phyloP scores from a whole-genome alignment of 2,888 invertebrate genomes.

The Achlya flavicornis region DNA sequence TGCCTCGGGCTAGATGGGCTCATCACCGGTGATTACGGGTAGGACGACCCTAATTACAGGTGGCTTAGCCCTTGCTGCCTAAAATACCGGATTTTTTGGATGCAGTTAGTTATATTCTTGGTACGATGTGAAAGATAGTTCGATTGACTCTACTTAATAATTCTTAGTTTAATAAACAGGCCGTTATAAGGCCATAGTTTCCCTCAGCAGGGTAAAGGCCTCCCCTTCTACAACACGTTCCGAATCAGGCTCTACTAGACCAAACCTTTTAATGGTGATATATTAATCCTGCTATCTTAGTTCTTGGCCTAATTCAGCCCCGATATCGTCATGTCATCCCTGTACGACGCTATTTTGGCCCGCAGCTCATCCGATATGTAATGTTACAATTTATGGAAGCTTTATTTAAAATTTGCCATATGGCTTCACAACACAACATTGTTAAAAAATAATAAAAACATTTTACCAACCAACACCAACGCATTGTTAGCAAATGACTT shows the following conservation, averaged over 20 bases:
- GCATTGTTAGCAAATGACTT: constrained; percentile 18
- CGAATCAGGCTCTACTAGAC: too few relatives aligned
- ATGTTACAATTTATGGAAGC: background rate
- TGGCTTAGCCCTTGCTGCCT: constrained; percentile 40
- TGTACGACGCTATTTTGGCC: too few relatives aligned
- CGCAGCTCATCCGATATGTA: too few relatives aligned
- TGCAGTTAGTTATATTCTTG: background rate
- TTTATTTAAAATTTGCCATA: constrained; percentile 1
- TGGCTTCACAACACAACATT: background rate
- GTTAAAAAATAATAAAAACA: background rate
- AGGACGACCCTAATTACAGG: constrained; percentile 47
- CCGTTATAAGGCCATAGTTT: background rate
- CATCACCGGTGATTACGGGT: constrained; percentile 27
- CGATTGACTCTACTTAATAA: background rate
- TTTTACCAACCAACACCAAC: background rate
- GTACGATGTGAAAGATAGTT: background rate
- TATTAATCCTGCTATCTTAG: too few relatives aligned
- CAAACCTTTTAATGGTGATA: too few relatives aligned
- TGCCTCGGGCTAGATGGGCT: constrained; percentile 9
- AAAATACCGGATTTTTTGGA: constrained; percentile 28
- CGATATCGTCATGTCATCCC: too few relatives aligned
- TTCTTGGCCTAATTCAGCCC: too few relatives aligned
- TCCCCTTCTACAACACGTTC: too few relatives aligned
- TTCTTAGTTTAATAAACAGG: background rate
- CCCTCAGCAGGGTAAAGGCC: too few relatives aligned